Base-by-base conservation (phyloP, 2,888 invertebrate species). In the Lithophane semibrunnea region DNA sequence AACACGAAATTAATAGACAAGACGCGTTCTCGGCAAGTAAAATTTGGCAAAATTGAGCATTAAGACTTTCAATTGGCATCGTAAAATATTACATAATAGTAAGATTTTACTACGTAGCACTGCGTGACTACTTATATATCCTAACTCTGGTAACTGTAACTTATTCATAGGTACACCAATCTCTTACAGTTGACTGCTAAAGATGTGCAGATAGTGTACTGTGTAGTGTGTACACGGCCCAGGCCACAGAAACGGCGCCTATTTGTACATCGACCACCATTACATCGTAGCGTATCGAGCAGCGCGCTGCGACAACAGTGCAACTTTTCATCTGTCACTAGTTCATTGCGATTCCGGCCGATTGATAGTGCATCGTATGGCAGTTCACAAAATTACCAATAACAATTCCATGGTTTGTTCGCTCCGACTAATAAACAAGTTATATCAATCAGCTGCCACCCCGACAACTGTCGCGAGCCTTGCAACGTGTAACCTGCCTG, bases 1-100 rank as follows among this genome's bases (percentile, higher is more conserved):
- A 91, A 89, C 91, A 93, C 91, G 90, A 94, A 94, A 94, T 88
- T 88, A 93, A 91, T 92, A 93, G 95, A 95, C 95, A 95, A 95
- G 94, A 95, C 93, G 92, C 92, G 89, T 92, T 94, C 86, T 92
- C 94, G 96, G 96, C 96, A 96, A 96, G 96, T 96, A 94, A 94
- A 96, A 95, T 96, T 96, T 96, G 96, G 96, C 96, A 96, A 96
- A 95, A 96, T 96, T 96, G 96, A 96, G 96, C 96, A 96, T 96
- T 94, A 93, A 94, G 94, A 95, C 95, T 93, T 94, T 94, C 92
- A 92, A 95, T 96, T 96, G 95, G 96, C 95, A 94, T 95, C 93
- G 93, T 93, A 94, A 92, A 93, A 92, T 88, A 91, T 93, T 93
- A 94, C 92, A 91, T 88, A 90, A 90, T 87, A 91, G 93, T 93